phyloP scores from a whole-genome alignment of 2,113 vertebrate genomes.

The Microtus richardsoni region DNA sequence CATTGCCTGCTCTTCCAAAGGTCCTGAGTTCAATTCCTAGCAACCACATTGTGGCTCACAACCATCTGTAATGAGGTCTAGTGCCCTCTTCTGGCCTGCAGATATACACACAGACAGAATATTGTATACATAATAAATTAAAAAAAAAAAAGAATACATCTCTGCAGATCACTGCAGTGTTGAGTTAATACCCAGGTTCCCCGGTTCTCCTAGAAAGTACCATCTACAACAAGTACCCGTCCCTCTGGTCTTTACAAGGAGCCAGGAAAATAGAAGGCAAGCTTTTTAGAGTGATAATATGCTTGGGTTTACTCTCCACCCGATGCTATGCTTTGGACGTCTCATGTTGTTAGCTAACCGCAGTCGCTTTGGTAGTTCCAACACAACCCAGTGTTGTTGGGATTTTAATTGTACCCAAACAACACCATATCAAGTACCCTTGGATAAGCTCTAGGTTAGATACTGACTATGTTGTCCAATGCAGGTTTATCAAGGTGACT shows the following conservation, averaged over 20 bases:
- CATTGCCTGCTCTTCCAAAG: no score
- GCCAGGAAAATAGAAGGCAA: not conserved
- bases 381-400: not conserved
- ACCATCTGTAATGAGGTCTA: no score
- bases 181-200: not conserved
- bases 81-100: no score
- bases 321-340: not conserved
- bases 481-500: not conserved
- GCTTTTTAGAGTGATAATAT: not conserved
- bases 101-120: no score
- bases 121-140: no score
- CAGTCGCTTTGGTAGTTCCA: not conserved
- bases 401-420: not conserved
- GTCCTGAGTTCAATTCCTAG: no score
- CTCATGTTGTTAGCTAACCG: not conserved
- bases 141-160: not conserved
- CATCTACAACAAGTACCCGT: no score
- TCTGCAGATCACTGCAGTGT: not conserved
- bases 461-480: not conserved
- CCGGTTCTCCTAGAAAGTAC: not conserved
- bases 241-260: not conserved
- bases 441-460: not conserved
- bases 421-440: not conserved
- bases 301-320: not conserved
- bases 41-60: no score